Conservation (phyloP, 2,888 invertebrate species). For the Apamea anceps region DNA sequence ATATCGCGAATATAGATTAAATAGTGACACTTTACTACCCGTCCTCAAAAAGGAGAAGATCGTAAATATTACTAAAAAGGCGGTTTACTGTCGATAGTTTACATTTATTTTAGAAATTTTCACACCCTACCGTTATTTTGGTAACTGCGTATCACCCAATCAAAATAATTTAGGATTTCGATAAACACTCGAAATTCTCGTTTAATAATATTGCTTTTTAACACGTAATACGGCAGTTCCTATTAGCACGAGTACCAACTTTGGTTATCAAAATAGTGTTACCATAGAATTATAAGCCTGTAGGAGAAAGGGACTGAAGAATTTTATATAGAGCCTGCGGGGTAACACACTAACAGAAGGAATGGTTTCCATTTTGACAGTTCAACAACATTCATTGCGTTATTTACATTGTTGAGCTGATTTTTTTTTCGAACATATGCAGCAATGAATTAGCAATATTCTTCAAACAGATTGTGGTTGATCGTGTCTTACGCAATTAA, state of each 20-base stretch:
- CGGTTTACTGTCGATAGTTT: conserved; percentile 25
- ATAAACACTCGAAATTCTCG: conserved; percentile 4
- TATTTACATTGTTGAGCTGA: no score
- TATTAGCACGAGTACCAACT: neutral
- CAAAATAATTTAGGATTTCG: conserved; percentile 33
- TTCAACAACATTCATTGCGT: no score
- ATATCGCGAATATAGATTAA: no score
- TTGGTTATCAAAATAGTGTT: neutral
- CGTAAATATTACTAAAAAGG: conserved; percentile 22
- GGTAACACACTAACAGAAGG: no score
- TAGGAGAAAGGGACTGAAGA: neutral
- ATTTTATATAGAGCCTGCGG: no score
- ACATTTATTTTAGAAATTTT: conserved; percentile 20
- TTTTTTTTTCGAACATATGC: no score
- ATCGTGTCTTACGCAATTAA: no score
- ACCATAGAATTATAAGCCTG: neutral
- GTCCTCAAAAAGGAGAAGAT: conserved; percentile 10
- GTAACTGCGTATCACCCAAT: neutral
- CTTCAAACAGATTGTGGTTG: no score
- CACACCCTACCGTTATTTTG: conserved; percentile 3
- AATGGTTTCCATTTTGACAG: no score
- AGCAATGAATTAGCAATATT: no score
- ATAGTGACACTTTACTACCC: neutral
- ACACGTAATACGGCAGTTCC: conserved; percentile 6
- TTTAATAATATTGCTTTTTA: neutral